A percentile compares a stretch with the other conserved stretches of the same genome.
phyloP scores from a whole-genome alignment of 2,797 vertebrate genomes.

The Erethizon dorsatum region DNA sequence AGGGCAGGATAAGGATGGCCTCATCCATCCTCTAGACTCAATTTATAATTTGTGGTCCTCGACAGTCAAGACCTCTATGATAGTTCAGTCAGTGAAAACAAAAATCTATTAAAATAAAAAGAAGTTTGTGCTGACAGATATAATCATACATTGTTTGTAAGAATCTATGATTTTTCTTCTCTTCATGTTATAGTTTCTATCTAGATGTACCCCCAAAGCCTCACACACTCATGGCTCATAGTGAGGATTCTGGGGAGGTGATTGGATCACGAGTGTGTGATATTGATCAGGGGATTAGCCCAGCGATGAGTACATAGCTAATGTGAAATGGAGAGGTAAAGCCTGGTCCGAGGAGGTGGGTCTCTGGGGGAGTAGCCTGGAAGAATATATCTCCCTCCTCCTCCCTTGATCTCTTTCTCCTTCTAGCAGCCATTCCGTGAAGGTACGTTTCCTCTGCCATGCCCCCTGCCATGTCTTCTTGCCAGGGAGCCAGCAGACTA shows the following conservation, averaged over 20 bases:
- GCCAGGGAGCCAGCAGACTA: neutral
- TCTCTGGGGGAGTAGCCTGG: neutral
- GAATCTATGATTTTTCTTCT: slow-evolving; percentile 11
- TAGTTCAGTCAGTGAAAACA: neutral
- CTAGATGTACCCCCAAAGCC: neutral
- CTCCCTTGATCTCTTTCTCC: neutral
- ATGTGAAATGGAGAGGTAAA: neutral
- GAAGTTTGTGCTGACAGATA: neutral
- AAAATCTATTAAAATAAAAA: neutral
- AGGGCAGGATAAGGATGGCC: too few relatives aligned
- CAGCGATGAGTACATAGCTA: neutral
- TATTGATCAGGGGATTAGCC: neutral
- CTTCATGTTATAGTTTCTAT: neutral
- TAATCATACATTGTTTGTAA: neutral
- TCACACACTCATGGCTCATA: neutral
- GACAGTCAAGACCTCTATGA: neutral
- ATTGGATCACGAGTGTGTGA: neutral
- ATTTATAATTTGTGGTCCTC: too few relatives aligned
- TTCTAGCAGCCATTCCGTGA: neutral
- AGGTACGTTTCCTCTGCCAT: neutral
- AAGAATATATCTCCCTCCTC: neutral
- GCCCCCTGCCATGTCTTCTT: neutral
- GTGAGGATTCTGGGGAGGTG: neutral
- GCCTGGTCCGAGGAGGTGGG: neutral
- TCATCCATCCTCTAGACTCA: too few relatives aligned